Evolutionary conservation across 2,888 invertebrate genomes (phyloP).

Genomic region (Lycaena phlaeas): DNA sequence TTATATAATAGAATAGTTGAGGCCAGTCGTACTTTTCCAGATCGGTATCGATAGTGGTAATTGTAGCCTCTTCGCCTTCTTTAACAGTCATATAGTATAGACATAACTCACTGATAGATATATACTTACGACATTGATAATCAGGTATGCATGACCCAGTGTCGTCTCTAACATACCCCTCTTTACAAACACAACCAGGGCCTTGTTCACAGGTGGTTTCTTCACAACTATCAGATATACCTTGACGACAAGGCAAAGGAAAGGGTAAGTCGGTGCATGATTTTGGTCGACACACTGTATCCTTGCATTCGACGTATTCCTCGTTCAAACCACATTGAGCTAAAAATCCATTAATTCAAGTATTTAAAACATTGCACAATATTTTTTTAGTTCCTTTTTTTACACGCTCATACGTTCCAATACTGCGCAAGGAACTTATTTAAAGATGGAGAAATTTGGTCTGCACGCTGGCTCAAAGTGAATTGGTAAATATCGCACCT

Average conservation of each 20-base stretch:
- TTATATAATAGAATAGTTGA: too few species aligned
- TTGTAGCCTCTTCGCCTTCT: too few species aligned
- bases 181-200: slow-evolving; percentile 33
- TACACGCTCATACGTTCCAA: too few species aligned
- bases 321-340: not conserved
- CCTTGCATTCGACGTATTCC: slow-evolving; percentile 1
- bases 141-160: slow-evolving; percentile 27
- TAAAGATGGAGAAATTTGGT: not conserved
- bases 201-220: slow-evolving; percentile 27
- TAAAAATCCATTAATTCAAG: too few species aligned
- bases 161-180: slow-evolving; percentile 30
- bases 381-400: too few species aligned
- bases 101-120: too few species aligned
- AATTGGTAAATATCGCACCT: not conserved
- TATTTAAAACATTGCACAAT: too few species aligned
- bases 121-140: slow-evolving; percentile 20
- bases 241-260: slow-evolving; percentile 17
- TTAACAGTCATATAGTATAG: too few species aligned
- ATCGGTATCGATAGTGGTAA: too few species aligned
- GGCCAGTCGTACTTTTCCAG: too few species aligned
- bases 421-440: too few species aligned
- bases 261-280: not conserved
- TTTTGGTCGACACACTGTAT: slow-evolving; percentile 2
- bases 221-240: slow-evolving; percentile 25
- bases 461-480: not conserved